Conservation (phyloP, 2,888 invertebrate genomes). For the Chymomyza amoena region DNA sequence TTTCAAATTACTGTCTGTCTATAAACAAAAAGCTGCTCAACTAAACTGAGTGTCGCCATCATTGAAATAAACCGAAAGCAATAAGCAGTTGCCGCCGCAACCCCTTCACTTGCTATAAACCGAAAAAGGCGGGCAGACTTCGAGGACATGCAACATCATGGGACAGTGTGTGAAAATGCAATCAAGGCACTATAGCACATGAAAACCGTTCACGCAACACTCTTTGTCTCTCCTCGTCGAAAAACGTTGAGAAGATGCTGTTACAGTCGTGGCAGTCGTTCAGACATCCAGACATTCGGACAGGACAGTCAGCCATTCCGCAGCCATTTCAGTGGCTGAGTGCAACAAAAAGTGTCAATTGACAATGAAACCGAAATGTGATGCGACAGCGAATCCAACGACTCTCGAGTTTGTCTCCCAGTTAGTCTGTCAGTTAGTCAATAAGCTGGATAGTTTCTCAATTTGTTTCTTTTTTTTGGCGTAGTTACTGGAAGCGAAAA, state of each 20-base stretch:
- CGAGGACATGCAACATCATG: constrained; percentile 6
- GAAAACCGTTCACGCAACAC: constrained; percentile 2
- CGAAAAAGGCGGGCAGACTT: background rate
- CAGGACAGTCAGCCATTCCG: background rate
- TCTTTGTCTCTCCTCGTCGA: background rate
- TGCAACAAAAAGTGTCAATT: constrained; percentile 66
- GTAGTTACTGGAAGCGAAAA: background rate
- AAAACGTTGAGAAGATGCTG: background rate
- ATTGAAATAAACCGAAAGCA: constrained; percentile 69
- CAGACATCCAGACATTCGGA: background rate
- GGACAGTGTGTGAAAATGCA: constrained; percentile 45
- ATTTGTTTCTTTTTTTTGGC: background rate
- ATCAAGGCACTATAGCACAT: constrained; percentile 31
- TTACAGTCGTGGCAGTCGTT: background rate
- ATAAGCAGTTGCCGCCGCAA: constrained; percentile 43
- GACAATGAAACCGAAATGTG: constrained; percentile 67
- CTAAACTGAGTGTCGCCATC: constrained; percentile 54
- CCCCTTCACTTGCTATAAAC: constrained; percentile 40
- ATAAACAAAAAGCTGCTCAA: constrained; percentile 30
- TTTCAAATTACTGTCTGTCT: constrained; percentile 57
- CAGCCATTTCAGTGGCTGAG: constrained; percentile 27
- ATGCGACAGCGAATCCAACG: constrained; percentile 30
- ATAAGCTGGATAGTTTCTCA: constrained; percentile 1
- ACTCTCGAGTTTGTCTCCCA: constrained; percentile 7
- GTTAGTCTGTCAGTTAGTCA: constrained; percentile 9